phyloP scores from a whole-genome alignment of 2,888 invertebrate species.

The Drosophila austrosaltans region DNA sequence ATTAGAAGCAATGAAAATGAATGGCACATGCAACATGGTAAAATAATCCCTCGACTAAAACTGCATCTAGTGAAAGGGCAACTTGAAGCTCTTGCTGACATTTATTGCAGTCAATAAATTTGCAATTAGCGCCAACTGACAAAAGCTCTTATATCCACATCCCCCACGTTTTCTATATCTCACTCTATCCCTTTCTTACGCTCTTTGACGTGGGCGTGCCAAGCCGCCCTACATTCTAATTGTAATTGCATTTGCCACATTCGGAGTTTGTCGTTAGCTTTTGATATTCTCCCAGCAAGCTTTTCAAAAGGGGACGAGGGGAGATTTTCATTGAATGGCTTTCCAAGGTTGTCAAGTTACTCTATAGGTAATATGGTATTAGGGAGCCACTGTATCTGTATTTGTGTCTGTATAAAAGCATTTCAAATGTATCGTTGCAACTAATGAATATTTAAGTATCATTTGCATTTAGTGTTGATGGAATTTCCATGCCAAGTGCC shows the following conservation, averaged over 20 bases:
- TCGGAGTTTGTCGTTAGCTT: constrained; percentile 10
- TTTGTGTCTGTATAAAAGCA: constrained; percentile 28
- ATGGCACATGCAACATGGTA: constrained; percentile 12
- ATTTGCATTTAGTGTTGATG: constrained; percentile 58
- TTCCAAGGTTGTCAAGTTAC: constrained; percentile 37
- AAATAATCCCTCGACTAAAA: constrained; percentile 28
- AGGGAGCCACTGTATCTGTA: constrained; percentile 24
- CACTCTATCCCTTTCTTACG: constrained; percentile 3
- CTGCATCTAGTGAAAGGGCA: constrained; percentile 49
- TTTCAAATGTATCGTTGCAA: constrained; percentile 50
- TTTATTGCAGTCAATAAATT: constrained; percentile 75
- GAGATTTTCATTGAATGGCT: constrained; percentile 45
- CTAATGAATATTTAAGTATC: constrained; percentile 64
- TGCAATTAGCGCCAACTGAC: constrained; percentile 56
- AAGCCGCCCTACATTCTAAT: constrained; percentile 36
- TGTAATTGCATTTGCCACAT: constrained; percentile 50
- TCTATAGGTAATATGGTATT: constrained; percentile 32
- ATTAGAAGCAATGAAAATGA: constrained; percentile 3
- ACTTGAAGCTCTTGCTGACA: constrained; percentile 55
- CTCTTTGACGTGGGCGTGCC: constrained; percentile 31
- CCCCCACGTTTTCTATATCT: neutral
- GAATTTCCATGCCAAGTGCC: constrained; percentile 49
- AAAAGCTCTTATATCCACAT: constrained; percentile 2
- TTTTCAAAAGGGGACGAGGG: constrained; percentile 37
- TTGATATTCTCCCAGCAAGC: neutral